Percentiles rank a stretch among this genome's conserved stretches.
Evolutionary conservation across 2,888 invertebrate genomes (phyloP).

Genomic region (Harpagoxenus sublaevis): DNA sequence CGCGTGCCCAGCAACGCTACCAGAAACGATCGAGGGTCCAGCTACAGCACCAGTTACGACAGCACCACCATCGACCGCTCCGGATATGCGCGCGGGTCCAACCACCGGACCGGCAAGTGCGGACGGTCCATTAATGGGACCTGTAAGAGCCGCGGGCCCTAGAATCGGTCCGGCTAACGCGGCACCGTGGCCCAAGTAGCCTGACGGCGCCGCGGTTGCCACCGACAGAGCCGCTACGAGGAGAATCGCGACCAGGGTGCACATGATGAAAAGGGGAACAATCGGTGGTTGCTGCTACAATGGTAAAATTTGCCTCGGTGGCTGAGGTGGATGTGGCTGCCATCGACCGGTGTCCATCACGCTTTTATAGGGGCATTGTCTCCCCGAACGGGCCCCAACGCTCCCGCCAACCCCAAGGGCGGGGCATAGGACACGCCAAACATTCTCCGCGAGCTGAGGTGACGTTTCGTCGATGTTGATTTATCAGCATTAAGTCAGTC

Average conservation of each 20-base stretch:
- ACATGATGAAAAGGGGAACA: conserved; percentile 73
- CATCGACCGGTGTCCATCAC: conserved; percentile 69
- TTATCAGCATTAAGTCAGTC: conserved; percentile 76
- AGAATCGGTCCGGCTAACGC: conserved; percentile 81
- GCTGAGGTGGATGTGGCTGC: conserved; percentile 79
- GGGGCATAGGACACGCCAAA: conserved; percentile 83
- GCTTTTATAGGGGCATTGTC: conserved; percentile 82
- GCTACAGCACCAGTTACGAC: conserved; percentile 84
- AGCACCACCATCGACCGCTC: conserved; percentile 84
- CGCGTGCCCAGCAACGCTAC: conserved; percentile 81
- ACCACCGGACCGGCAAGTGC: conserved; percentile 81
- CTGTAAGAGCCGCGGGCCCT: conserved; percentile 80
- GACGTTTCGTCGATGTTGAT: conserved; percentile 58
- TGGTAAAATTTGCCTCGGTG: conserved; percentile 64
- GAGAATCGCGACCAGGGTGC: conserved; percentile 76
- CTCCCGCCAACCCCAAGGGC: conserved; percentile 79
- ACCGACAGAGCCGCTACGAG: conserved; percentile 79
- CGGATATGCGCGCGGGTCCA: conserved; percentile 83
- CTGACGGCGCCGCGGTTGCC: conserved; percentile 81
- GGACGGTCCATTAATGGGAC: conserved; percentile 80
- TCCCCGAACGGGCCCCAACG: conserved; percentile 39
- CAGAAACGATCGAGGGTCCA: conserved; percentile 82
- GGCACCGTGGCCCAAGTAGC: conserved; percentile 76
- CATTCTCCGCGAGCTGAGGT: conserved; percentile 77
- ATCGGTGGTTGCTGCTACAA: conserved; percentile 23